Evolutionary conservation across 2,113 vertebrate genomes (phyloP), one percentile per base, ranked within the genome.

Genomic region (Hemiprocne comata): DNA sequence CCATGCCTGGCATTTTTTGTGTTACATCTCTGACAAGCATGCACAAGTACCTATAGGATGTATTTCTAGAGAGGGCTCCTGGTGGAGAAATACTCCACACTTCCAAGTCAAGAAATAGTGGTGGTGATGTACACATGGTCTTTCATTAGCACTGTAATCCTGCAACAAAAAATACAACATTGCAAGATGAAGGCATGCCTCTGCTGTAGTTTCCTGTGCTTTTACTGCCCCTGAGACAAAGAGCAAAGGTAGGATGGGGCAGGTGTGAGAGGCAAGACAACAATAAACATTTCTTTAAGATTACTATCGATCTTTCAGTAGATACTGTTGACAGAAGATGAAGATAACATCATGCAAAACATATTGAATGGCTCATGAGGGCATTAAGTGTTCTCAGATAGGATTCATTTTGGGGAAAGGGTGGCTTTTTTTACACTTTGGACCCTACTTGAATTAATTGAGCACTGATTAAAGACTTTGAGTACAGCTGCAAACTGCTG

Each of bases 231-330:
- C 87, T 71, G 74, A 95, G 97, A 98, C 97, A 93, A 94, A 94
- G 91, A 89, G 92, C 93, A 95, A 79, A 97, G 94, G 97, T 98
- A 96, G 9, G 93, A 97, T 97, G 97, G 95, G 95, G 82, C 92
- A 98, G 98, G 97, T 98, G 98, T 95, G 97, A 97, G 94, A 65
- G 75, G 93, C 85, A 91, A 97, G 95, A 94, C 95, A 79, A 51
- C 88, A 97, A 94, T 80, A 94, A 96, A 94, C 87, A 93, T 96
- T 95, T 92, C 90, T 90, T 89, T 80, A 53, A 57, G 71, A 80
- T 61, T 70, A 84, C 83, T 94, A 93, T 97, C 94, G 83, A 95
- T 92, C 82, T 73, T 97, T 95, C 91, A 66, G 92, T 91, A 90
- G 86, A 95, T 97, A 86, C 85, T 82, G 90, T 40, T 53, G 91